phyloP scores from a whole-genome alignment of 2,797 vertebrate species.

The Acipenser ruthenus region DNA sequence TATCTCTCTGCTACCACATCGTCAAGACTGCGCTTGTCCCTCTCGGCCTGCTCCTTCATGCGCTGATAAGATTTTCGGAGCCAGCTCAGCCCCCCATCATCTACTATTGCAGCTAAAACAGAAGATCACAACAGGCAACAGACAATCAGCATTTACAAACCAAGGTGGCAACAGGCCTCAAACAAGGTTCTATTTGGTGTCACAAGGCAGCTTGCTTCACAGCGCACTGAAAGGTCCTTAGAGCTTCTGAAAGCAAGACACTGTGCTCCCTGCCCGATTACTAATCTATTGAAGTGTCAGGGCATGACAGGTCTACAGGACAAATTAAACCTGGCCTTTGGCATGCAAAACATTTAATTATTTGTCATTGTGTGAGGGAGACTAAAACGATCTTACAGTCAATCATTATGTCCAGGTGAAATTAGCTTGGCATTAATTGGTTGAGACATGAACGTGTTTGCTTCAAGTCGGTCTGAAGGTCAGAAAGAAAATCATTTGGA shows the following conservation, averaged over 20 bases:
- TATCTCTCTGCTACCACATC: constrained; percentile 87
- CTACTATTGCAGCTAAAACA: constrained; percentile 58
- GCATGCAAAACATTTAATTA: background rate
- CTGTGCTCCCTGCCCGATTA: background rate
- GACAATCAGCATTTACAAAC: background rate
- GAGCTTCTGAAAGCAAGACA: background rate
- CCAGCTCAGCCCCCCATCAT: constrained; percentile 90
- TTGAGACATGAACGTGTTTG: constrained; percentile 30
- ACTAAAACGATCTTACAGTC: constrained; percentile 37
- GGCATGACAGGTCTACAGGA: background rate
- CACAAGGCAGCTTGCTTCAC: too few species aligned
- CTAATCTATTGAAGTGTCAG: background rate
- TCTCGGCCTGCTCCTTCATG: constrained; percentile 91
- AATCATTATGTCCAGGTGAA: constrained; percentile 39
- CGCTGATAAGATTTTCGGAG: constrained; percentile 82
- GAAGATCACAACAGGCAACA: constrained; percentile 8
- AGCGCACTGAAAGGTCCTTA: too few species aligned
- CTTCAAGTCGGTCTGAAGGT: constrained; percentile 19
- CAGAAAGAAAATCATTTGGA: constrained; percentile 9
- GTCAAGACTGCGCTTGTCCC: constrained; percentile 73
- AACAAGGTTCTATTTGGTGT: too few species aligned
- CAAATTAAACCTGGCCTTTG: background rate
- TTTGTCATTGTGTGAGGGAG: constrained; percentile 35
- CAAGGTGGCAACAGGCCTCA: too few species aligned
- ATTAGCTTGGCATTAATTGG: constrained; percentile 34